Evolutionary conservation across 2,797 vertebrate genomes (phyloP).

Genomic region (Artibeus lituratus): DNA sequence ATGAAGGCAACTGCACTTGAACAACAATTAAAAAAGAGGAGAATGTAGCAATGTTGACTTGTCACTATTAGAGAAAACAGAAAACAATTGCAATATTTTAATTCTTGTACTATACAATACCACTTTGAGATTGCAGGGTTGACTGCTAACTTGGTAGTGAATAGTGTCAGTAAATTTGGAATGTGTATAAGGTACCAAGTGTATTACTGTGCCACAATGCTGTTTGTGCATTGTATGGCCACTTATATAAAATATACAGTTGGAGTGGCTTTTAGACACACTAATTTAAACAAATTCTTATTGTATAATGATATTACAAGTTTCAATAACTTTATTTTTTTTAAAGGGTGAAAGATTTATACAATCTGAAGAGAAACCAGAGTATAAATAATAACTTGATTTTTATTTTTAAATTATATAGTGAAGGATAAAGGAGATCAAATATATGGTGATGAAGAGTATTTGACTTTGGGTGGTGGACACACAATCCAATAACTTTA

Average conservation of each 20-base stretch:
- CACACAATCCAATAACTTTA: neutral
- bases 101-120: neutral
- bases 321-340: neutral
- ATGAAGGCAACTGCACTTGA: no score
- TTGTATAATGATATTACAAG: neutral
- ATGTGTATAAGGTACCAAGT: neutral
- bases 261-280: constrained; percentile 15
- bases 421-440: neutral
- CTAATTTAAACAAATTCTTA: neutral
- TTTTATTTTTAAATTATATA: neutral
- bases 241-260: neutral
- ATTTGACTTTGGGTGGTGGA: neutral
- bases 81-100: neutral
- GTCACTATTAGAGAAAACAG: neutral
- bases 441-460: neutral
- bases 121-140: neutral
- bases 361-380: no score
- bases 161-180: neutral
- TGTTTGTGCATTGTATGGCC: neutral
- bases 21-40: neutral
- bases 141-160: neutral
- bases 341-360: no score
- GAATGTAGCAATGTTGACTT: neutral
- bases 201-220: neutral
- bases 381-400: neutral